Conservation (phyloP, 2,888 invertebrate genomes). For the Pyrochroa serraticornis region DNA sequence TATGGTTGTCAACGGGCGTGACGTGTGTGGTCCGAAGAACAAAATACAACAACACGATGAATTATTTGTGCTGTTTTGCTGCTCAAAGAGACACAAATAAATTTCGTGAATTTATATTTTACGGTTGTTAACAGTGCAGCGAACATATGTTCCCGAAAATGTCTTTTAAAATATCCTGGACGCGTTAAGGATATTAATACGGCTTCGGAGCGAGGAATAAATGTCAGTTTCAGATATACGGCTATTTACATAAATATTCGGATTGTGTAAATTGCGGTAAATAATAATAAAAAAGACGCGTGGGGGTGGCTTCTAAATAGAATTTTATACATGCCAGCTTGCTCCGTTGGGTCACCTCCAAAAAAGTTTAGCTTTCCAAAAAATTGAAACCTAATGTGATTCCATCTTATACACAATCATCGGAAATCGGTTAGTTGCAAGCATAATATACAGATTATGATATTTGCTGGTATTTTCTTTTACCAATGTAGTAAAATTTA, state of each 20-base stretch:
- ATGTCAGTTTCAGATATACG: constrained; percentile 26
- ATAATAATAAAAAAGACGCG: constrained; percentile 20
- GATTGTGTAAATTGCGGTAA: constrained; percentile 22
- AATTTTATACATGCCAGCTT: neutral
- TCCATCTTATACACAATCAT: too few species aligned
- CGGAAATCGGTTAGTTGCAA: too few species aligned
- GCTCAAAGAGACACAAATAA: constrained; percentile 30
- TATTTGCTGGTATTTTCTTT: too few species aligned
- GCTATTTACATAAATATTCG: constrained; percentile 28
- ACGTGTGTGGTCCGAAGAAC: constrained; percentile 39
- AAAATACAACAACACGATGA: constrained; percentile 31
- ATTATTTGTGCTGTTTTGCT: constrained; percentile 24
- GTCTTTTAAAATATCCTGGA: constrained; percentile 24
- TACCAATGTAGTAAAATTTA: too few species aligned
- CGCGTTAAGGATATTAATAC: constrained; percentile 23
- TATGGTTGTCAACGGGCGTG: constrained; percentile 16
- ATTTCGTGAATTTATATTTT: constrained; percentile 25
- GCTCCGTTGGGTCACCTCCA: too few species aligned
- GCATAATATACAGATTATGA: too few species aligned
- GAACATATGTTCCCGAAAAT: constrained; percentile 24
- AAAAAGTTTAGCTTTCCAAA: too few species aligned
- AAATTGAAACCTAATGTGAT: too few species aligned
- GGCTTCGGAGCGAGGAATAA: constrained; percentile 25
- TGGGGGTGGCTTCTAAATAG: constrained; percentile 20
- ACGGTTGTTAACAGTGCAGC: constrained; percentile 26